phyloP scores from a whole-genome alignment of 2,113 vertebrate genomes.

The Abramis brama region DNA sequence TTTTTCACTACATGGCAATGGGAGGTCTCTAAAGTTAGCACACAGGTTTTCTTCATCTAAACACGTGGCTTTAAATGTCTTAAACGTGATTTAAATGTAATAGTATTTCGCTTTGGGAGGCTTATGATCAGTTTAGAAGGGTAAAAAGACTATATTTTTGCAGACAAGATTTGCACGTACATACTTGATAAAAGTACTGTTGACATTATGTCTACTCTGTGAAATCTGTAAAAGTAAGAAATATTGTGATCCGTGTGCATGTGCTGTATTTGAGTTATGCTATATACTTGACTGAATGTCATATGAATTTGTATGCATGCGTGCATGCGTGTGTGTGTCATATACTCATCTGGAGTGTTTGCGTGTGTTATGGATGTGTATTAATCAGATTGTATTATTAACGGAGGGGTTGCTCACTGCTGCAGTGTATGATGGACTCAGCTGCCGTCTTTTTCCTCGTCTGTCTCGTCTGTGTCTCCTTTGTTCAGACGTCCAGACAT shows the following conservation, averaged over 20 bases:
- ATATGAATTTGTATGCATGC: neutral
- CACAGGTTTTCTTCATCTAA: neutral
- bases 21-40: constrained; percentile 45
- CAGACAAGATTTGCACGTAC: neutral
- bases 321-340: constrained; percentile 6
- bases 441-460: constrained; percentile 62
- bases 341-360: neutral
- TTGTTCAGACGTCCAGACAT: constrained; percentile 65
- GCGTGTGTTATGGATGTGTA: neutral
- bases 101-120: neutral
- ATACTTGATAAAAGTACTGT: constrained; percentile 5
- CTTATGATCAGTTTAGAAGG: neutral
- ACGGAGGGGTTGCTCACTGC: neutral
- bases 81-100: neutral
- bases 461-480: constrained; percentile 61
- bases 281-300: neutral
- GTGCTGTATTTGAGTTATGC: neutral
- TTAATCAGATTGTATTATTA: neutral
- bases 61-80: neutral
- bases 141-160: neutral
- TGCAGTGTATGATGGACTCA: constrained; percentile 52
- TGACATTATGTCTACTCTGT: neutral
- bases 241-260: neutral
- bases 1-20: constrained; percentile 29
- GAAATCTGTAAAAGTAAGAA: neutral